Conservation (phyloP, 2,888 invertebrate species). For the Aelia acuminata region DNA sequence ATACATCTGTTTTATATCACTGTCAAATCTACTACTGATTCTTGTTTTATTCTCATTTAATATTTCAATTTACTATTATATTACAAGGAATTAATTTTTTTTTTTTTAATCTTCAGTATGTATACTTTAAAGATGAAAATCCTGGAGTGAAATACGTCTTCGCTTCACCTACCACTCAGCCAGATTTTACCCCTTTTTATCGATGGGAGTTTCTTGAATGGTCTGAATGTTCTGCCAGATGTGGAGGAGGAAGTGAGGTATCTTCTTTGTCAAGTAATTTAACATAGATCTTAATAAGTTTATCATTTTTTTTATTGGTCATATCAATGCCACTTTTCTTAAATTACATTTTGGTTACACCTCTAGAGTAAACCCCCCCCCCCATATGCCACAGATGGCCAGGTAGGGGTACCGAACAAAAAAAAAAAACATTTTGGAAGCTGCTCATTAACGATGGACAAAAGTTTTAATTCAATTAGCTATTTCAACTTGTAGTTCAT, state of each 20-base stretch:
- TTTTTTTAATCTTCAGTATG: slow-evolving; percentile 28
- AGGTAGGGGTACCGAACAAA: too few relatives aligned
- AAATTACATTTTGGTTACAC: too few relatives aligned
- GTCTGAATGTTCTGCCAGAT: slow-evolving; percentile 83
- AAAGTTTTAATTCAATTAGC: not conserved
- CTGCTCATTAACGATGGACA: not conserved
- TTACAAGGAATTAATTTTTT: not conserved
- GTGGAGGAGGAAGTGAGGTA: slow-evolving; percentile 79
- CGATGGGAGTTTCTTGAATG: slow-evolving; percentile 85
- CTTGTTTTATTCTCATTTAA: not conserved
- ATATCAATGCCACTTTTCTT: not conserved
- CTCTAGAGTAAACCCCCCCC: too few relatives aligned
- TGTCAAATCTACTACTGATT: not conserved
- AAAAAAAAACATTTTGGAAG: not conserved
- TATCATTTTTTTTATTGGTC: not conserved
- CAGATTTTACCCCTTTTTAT: slow-evolving; percentile 74
- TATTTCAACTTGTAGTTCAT: not conserved
- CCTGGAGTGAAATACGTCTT: slow-evolving; percentile 89
- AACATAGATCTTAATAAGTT: not conserved
- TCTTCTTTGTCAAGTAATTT: not conserved
- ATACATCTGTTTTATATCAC: not conserved
- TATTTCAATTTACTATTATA: not conserved
- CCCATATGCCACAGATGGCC: too few relatives aligned
- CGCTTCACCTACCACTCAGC: slow-evolving; percentile 78
- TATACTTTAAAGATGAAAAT: slow-evolving; percentile 76